Conservation (phyloP, 2,888 invertebrate species). For the Electrophaes corylata region DNA sequence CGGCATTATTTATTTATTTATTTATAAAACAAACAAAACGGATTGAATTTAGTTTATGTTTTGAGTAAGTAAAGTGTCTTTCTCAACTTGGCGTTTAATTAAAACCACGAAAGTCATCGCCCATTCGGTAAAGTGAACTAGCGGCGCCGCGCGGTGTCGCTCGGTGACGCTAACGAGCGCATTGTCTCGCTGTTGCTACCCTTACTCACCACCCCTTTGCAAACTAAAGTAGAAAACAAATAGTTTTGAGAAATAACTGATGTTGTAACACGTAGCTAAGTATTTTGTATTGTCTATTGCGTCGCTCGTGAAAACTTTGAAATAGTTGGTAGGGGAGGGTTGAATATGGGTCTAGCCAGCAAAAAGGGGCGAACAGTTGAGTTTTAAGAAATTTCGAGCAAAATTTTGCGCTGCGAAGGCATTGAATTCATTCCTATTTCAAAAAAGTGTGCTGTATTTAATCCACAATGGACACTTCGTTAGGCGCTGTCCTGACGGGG, state of each 20-base stretch:
- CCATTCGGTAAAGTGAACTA: background rate
- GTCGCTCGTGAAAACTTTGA: background rate
- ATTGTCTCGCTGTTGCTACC: slow-evolving; percentile 15
- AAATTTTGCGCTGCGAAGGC: slow-evolving; percentile 14
- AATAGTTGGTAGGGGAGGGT: background rate
- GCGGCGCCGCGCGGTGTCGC: background rate
- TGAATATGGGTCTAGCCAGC: background rate
- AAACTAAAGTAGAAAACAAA: slow-evolving; percentile 6
- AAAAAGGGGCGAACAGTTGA: background rate
- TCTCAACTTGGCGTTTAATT: slow-evolving; percentile 6
- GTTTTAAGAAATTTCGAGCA: slow-evolving; percentile 5
- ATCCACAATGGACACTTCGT: slow-evolving; percentile 32
- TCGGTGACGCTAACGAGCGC: slow-evolving; percentile 12
- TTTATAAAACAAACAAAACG: too few relatives aligned
- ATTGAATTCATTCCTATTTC: slow-evolving; percentile 19
- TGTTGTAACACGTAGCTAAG: background rate
- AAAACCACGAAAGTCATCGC: slow-evolving; percentile 3
- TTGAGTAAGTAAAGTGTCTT: background rate
- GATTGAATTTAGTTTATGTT: background rate
- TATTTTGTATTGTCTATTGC: background rate
- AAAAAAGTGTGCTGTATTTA: slow-evolving; percentile 28
- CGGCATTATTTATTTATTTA: too few relatives aligned
- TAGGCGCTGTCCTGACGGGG: slow-evolving; percentile 27
- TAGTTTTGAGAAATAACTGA: slow-evolving; percentile 6
- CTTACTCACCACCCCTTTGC: slow-evolving; percentile 1